Evolutionary conservation across 2,888 invertebrate species (phyloP).

Genomic region (Drosophila pseudotalamancana): DNA sequence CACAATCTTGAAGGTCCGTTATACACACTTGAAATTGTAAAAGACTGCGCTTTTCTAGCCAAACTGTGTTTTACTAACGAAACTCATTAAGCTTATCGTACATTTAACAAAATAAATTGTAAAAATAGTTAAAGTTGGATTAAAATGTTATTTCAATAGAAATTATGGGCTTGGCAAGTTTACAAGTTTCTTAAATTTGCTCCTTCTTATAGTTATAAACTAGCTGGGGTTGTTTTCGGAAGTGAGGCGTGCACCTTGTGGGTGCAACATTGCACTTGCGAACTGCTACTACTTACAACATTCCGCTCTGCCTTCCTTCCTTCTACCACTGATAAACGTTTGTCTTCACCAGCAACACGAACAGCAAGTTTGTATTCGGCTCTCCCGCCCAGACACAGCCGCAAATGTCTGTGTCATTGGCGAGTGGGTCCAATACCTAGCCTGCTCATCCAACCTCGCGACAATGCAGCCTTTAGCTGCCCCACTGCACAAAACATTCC

Average conservation of each 20-base stretch:
- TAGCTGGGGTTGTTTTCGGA: slow-evolving; percentile 10
- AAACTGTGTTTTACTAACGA: no score
- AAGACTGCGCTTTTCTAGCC: no score
- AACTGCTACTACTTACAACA: slow-evolving; percentile 28
- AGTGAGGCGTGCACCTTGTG: slow-evolving; percentile 58
- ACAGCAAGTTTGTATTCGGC: slow-evolving; percentile 32
- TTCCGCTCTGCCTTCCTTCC: slow-evolving; percentile 3
- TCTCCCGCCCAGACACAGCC: slow-evolving; percentile 29
- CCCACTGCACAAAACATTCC: background rate
- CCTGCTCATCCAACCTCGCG: slow-evolving; percentile 26
- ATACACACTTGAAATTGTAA: no score
- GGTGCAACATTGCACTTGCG: slow-evolving; percentile 45
- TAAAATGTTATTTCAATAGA: no score
- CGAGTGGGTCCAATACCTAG: slow-evolving; percentile 7
- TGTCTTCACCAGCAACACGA: slow-evolving; percentile 31
- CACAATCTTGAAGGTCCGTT: slow-evolving; percentile 40
- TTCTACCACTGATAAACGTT: slow-evolving; percentile 32
- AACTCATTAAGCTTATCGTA: no score
- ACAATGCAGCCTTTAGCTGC: slow-evolving; percentile 17
- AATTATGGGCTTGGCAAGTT: no score
- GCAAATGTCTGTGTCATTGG: slow-evolving; percentile 36
- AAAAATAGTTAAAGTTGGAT: no score
- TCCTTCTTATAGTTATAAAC: slow-evolving; percentile 6
- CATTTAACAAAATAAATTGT: no score
- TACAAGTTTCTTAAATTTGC: background rate